Conservation (phyloP, 2,113 vertebrate genomes). For the Sorex araneus region DNA sequence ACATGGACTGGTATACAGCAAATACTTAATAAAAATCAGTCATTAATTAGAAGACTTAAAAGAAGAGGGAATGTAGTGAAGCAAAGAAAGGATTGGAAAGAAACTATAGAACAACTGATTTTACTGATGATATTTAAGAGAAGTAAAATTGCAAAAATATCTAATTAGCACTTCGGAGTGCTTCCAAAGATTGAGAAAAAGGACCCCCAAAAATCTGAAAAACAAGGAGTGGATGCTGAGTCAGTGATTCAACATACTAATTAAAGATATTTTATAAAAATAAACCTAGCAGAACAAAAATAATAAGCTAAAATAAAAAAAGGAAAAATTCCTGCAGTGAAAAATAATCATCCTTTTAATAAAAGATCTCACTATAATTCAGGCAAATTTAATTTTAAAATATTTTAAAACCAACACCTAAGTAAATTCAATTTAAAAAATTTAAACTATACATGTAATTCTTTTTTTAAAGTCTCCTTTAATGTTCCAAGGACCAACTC, state of each 20-base stretch:
- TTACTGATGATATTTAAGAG: background rate
- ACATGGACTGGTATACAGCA: background rate
- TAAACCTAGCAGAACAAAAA: conserved; percentile 56
- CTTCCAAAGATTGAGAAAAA: background rate
- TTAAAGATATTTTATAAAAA: conserved; percentile 58
- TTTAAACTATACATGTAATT: conserved; percentile 57
- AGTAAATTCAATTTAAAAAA: conserved; percentile 59
- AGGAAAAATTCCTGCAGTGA: conserved; percentile 18
- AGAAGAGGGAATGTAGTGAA: background rate
- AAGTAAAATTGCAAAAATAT: conserved; percentile 21
- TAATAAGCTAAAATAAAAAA: conserved; percentile 57
- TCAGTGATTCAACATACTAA: conserved; percentile 21
- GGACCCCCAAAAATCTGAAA: background rate
- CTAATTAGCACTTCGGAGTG: background rate
- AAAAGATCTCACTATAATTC: conserved; percentile 44
- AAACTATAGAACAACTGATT: background rate
- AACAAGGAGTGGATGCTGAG: background rate
- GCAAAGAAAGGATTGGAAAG: conserved; percentile 23
- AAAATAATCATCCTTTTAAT: conserved; percentile 23
- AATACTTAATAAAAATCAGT: background rate
- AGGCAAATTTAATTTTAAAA: conserved; percentile 68
- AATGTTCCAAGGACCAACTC: background rate
- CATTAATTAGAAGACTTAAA: background rate
- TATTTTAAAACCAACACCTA: conserved; percentile 50
- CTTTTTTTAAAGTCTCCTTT: background rate